phyloP scores from a whole-genome alignment of 2,797 vertebrate genomes.

The Sebastes matsubarae region DNA sequence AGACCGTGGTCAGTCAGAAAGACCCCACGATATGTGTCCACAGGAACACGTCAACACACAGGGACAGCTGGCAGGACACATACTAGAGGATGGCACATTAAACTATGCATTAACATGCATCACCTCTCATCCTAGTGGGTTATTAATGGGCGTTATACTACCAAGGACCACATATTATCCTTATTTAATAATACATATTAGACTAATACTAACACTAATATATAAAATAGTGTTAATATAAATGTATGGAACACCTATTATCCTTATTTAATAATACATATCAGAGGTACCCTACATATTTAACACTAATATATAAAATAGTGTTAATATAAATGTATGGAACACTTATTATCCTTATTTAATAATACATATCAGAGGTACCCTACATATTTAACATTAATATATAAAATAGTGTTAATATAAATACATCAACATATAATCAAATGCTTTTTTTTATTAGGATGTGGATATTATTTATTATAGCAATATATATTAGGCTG shows the following conservation, averaged over 20 bases:
- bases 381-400: too few relatives aligned
- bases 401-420: background rate
- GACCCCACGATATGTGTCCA: conserved; percentile 54
- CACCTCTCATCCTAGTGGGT: background rate
- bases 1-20: conserved; percentile 62
- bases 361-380: too few relatives aligned
- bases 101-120: background rate
- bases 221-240: background rate
- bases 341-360: too few relatives aligned
- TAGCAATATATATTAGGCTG: background rate
- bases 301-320: too few relatives aligned
- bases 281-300: too few relatives aligned
- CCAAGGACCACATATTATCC: background rate
- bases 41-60: background rate
- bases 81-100: background rate
- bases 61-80: conserved; percentile 9
- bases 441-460: background rate
- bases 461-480: background rate
- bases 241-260: too few relatives aligned
- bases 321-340: background rate
- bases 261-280: too few relatives aligned
- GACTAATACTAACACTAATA: too few relatives aligned
- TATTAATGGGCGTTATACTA: too few relatives aligned
- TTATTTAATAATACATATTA: background rate
- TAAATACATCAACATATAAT: background rate